A percentile compares a stretch with the other conserved stretches of the same genome.
These are phyloP conservation scores for Ditylenchus weischeri DNA, from an alignment of 2,888 invertebrate genomes.

Conservation along the genomic window DNA sequence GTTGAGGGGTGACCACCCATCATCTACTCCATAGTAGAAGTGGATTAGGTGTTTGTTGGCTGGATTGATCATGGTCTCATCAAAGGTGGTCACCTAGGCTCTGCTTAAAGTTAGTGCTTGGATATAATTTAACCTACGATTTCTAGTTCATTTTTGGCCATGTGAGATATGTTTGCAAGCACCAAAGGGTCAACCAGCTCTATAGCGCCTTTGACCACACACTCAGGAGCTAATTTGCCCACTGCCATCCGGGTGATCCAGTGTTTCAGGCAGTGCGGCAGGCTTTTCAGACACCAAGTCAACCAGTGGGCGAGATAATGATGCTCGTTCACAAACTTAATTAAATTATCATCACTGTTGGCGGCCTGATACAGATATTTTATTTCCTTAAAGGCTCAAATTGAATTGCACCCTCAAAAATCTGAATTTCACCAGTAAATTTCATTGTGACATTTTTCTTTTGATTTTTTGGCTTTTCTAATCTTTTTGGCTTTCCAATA, in stretches of 20 bases:
- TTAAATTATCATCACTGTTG: too few species aligned
- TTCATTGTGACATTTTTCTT: too few species aligned
- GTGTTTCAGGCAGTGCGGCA: conserved; percentile 25
- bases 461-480: too few species aligned
- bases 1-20: conserved; percentile 37
- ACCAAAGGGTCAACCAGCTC: conserved; percentile 27
- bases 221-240: conserved; percentile 23
- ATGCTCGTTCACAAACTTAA: conserved; percentile 33
- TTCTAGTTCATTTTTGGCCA: conserved; percentile 33
- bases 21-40: conserved; percentile 29
- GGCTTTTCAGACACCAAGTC: conserved; percentile 19
- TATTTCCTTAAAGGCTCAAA: too few species aligned
- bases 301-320: conserved; percentile 15
- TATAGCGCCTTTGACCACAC: conserved; percentile 29
- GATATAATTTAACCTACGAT: background rate
- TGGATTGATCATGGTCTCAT: conserved; percentile 7
- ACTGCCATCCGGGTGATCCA: conserved; percentile 14
- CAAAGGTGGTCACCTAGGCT: conserved; percentile 16
- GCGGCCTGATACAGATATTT: too few species aligned
- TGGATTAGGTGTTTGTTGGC: conserved; percentile 13
- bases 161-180: conserved; percentile 24
- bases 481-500: too few species aligned
- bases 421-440: too few species aligned
- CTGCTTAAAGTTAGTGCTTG: too few species aligned
- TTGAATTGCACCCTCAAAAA: too few species aligned